A percentile compares a stretch with the other conserved stretches of the same genome.
These are phyloP conservation scores for Setophaga coronata DNA, from an alignment of 2,113 vertebrate species.

Conservation along the genomic window DNA sequence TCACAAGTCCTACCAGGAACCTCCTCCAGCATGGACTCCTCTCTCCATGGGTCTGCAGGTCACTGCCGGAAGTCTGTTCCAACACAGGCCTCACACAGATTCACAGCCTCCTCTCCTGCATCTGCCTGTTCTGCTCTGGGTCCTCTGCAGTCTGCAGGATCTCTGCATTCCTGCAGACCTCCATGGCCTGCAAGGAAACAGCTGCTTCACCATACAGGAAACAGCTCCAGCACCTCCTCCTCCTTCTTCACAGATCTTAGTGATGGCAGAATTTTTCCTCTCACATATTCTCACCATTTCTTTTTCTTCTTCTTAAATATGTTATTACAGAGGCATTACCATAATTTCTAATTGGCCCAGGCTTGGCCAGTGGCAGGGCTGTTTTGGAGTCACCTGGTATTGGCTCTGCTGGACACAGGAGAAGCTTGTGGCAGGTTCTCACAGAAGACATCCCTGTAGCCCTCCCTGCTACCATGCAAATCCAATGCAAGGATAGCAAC, in stretches of 20 bases:
- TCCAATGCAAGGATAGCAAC: neutral
- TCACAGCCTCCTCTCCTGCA: neutral
- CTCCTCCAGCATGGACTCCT: neutral
- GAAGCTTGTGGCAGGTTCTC: neutral
- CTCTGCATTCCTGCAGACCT: neutral
- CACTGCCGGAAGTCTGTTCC: neutral
- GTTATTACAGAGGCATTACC: neutral
- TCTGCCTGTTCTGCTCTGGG: accelerated
- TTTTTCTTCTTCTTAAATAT: neutral
- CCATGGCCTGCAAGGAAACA: neutral
- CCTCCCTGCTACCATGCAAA: accelerated
- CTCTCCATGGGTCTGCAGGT: neutral
- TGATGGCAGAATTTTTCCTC: neutral
- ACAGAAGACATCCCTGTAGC: neutral
- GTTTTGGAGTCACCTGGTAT: neutral
- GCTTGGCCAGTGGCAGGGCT: accelerated
- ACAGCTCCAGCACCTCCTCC: neutral
- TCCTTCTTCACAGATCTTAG: neutral
- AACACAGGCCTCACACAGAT: neutral
- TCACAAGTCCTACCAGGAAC: neutral
- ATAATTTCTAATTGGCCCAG: neutral
- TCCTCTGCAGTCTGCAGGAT: neutral
- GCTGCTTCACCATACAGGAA: neutral
- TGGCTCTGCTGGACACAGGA: neutral
- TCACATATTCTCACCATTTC: neutral